These are phyloP conservation scores for Pogonomyrmex barbatus DNA, from an alignment of 1,140 invertebrate genomes.

Conservation along the genomic window DNA sequence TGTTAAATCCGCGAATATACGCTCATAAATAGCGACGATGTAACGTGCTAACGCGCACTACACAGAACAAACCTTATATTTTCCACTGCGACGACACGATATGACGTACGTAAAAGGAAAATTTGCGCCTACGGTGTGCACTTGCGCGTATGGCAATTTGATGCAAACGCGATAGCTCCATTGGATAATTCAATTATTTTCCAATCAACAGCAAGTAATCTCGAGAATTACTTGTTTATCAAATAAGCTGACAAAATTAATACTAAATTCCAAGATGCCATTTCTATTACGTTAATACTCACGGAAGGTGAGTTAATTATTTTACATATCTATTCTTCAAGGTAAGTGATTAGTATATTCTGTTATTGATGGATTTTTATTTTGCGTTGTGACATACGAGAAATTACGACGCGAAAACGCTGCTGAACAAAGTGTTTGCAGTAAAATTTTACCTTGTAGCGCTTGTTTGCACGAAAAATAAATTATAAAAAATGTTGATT, in stretches of 20 bases:
- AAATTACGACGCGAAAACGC: neutral
- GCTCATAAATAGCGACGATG: constrained; percentile 12
- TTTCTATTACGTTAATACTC: neutral
- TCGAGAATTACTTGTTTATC: constrained; percentile 30
- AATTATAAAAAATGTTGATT: neutral
- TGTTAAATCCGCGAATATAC: constrained; percentile 1
- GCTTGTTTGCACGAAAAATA: neutral
- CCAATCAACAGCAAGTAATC: constrained; percentile 7
- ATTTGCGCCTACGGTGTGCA: neutral
- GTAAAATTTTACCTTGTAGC: neutral
- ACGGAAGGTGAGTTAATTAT: neutral
- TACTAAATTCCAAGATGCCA: neutral
- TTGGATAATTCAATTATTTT: constrained; percentile 45
- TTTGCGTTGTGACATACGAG: neutral
- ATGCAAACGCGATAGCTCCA: neutral
- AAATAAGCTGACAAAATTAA: neutral
- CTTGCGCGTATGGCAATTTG: neutral
- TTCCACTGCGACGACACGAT: neutral
- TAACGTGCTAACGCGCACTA: constrained; percentile 7
- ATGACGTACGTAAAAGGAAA: constrained; percentile 17
- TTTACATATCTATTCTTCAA: neutral
- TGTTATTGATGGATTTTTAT: neutral
- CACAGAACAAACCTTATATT: constrained; percentile 10
- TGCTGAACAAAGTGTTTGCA: neutral
- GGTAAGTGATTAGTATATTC: neutral